Evolutionary conservation across 2,888 invertebrate genomes (phyloP).

Genomic region (Lomographa bimaculata): DNA sequence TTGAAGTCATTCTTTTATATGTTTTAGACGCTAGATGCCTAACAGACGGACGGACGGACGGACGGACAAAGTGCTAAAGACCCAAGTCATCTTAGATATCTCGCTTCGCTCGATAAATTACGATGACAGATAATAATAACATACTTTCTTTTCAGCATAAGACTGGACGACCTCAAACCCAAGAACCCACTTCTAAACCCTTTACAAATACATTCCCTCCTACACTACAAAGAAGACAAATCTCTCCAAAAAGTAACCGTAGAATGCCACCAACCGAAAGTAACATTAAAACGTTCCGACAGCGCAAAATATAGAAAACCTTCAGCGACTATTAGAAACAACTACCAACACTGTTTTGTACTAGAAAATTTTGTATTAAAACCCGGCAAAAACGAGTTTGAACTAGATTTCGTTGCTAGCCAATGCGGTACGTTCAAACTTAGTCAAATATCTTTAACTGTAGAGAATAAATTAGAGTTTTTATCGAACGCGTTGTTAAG

Average conservation of each 20-base stretch:
- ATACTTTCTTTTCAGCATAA: constrained; percentile 63
- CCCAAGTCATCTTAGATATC: no score
- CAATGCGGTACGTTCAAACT: constrained; percentile 88
- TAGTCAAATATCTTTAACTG: constrained; percentile 86
- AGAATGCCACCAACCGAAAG: constrained; percentile 86
- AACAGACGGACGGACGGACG: no score
- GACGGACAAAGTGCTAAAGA: no score
- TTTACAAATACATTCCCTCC: constrained; percentile 86
- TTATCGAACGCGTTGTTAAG: constrained; percentile 85
- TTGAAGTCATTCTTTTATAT: no score
- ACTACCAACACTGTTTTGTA: constrained; percentile 85
- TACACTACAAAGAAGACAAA: constrained; percentile 93
- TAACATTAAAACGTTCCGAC: constrained; percentile 87
- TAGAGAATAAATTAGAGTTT: constrained; percentile 88
- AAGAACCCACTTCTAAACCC: constrained; percentile 84
- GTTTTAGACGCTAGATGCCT: no score
- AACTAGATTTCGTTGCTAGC: constrained; percentile 84
- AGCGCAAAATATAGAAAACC: constrained; percentile 88
- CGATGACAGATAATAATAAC: neutral
- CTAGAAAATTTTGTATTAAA: constrained; percentile 77
- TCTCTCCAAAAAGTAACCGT: constrained; percentile 89
- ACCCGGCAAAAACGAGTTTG: constrained; percentile 86
- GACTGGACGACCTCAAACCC: constrained; percentile 85
- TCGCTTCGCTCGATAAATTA: no score
- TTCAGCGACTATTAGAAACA: constrained; percentile 85